Evolutionary conservation across 2,797 vertebrate species (phyloP), one percentile per base, ranked within the genome.

Genomic region (Poeciliopsis infans): DNA sequence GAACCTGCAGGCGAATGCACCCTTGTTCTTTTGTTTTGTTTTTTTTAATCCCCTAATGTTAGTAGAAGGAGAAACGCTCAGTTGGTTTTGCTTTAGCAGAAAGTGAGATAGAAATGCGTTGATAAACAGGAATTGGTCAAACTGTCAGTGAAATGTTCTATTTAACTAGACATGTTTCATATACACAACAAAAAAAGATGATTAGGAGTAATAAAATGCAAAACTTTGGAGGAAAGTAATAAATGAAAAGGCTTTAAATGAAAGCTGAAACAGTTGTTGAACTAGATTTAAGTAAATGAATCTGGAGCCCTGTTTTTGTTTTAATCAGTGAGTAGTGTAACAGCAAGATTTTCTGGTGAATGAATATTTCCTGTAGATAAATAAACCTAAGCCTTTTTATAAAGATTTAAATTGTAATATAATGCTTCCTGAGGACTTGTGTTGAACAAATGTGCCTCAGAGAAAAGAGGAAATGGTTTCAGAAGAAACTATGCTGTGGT

Each of bases 401-500:
- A 33, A 33, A 64, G 31, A 64, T 64, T 8, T 36, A 20, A 36
- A 36, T 8, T 18, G 59, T 16, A 64, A 18, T 64, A 61, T 33
- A 16, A 61, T 61, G 13, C 57, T 23, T 39, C 61, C 61, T 66
- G 61, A 66, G 16, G 33, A 23, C 16, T 66, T 66, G 13, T 20
- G 13, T 69, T 43, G 43, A 45, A 70, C 68, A 41, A 15, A 66
- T 53, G 53, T 74, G 5, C 47, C 41, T 39, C 18, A 46, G 53
- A 76, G 49, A 76, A 7, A 76, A 6, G 70, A 39, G 20, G 36
- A 11, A 18, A 15, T 55, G 49, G n/a, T 47, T 23, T 39, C 25
- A 45, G 79, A 20, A n/a, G 25, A 57, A 55, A 61, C 72, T 75
- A 0, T 47, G 33, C 69, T 66, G 79, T 69, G 55, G 73, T 75